phyloP scores from a whole-genome alignment of 2,113 vertebrate species.

The Bos indicus region DNA sequence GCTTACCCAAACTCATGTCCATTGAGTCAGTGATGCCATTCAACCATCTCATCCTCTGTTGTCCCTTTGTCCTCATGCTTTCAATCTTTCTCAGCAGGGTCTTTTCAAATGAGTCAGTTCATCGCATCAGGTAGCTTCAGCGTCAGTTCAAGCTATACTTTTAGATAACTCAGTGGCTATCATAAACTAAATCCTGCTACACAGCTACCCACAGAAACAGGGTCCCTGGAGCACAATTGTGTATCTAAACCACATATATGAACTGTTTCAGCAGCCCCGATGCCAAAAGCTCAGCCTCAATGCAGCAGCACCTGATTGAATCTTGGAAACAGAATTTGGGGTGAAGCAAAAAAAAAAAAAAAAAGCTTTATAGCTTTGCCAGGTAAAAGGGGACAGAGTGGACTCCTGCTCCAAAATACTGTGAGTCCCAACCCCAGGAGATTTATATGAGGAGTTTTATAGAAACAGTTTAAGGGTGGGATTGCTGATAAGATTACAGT shows the following conservation, averaged over 20 bases:
- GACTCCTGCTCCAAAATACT: neutral
- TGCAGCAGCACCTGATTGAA: too few species aligned
- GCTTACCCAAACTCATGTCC: neutral
- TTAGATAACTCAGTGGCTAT: neutral
- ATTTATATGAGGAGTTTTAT: neutral
- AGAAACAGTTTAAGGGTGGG: neutral
- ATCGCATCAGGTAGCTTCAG: neutral
- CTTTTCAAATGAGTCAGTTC: neutral
- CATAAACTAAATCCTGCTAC: too few species aligned
- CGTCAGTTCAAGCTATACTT: neutral
- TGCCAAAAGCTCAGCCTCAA: too few species aligned
- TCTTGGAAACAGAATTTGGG: too few species aligned
- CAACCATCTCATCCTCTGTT: neutral
- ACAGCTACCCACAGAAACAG: too few species aligned
- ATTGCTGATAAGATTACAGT: neutral
- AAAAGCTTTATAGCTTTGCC: neutral
- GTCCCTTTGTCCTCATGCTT: accelerated
- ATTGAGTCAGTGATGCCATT: neutral
- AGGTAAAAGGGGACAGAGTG: neutral
- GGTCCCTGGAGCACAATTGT: too few species aligned
- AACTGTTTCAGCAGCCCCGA: too few species aligned
- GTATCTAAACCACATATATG: too few species aligned
- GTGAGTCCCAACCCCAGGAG: neutral
- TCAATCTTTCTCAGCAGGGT: neutral
- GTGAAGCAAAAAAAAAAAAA: too few species aligned